phyloP scores from a whole-genome alignment of 2,797 vertebrate species.

The Chloroceryle inda region DNA sequence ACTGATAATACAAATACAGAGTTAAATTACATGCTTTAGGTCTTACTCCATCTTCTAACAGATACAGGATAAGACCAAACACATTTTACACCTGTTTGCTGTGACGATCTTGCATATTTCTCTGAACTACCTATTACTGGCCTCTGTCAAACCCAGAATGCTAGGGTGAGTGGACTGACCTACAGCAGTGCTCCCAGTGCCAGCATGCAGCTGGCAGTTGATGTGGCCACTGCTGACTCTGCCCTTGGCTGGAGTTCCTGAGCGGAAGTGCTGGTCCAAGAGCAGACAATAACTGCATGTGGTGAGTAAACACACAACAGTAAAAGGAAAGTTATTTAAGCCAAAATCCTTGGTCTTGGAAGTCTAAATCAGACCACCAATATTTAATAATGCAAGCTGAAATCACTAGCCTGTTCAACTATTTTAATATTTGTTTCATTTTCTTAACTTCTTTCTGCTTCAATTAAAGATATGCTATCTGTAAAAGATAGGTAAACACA shows the following conservation, averaged over 20 bases:
- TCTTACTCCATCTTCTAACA: not conserved
- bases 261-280: not conserved
- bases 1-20: not conserved
- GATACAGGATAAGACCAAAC: not conserved
- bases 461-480: not conserved
- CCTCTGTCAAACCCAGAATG: not conserved
- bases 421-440: not conserved
- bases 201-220: fast-evolving
- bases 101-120: not conserved
- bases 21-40: not conserved
- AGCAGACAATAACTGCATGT: not conserved
- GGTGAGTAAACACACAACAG: not conserved
- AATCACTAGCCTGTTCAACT: not conserved
- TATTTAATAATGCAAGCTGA: not conserved
- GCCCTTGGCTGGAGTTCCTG: not conserved
- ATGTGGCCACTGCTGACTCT: fast-evolving
- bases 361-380: not conserved
- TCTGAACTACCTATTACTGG: fast-evolving
- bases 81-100: not conserved
- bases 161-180: not conserved
- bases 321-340: not conserved
- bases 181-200: not conserved
- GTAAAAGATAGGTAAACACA: not conserved
- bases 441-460: not conserved
- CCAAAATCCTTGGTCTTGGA: not conserved